Conservation (phyloP, 2,888 invertebrate genomes). For the Quadroppia sp. region DNA sequence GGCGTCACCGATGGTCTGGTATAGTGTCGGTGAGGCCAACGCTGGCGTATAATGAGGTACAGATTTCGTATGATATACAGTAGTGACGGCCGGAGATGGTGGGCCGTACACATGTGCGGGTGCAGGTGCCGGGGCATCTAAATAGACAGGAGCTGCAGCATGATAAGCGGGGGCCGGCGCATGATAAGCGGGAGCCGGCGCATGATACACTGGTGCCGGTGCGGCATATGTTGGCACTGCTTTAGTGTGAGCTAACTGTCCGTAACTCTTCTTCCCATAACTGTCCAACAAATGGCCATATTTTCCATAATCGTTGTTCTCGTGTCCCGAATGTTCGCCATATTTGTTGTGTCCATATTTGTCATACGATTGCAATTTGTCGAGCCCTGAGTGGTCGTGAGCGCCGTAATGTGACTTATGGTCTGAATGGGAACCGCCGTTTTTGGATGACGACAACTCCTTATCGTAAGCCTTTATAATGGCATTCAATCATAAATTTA, state of each 20-base stretch:
- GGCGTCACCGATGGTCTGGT: not conserved
- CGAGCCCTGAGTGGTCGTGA: constrained; percentile 13
- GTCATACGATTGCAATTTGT: not conserved
- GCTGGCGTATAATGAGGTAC: not conserved
- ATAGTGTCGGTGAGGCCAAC: not conserved
- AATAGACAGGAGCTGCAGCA: not conserved
- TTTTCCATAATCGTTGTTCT: constrained; percentile 35
- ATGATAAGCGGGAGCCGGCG: not conserved
- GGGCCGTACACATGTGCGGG: not conserved
- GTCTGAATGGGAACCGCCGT: constrained; percentile 20
- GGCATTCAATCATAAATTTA: not conserved
- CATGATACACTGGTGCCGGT: not conserved
- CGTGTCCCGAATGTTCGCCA: constrained; percentile 29
- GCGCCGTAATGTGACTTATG: constrained; percentile 38
- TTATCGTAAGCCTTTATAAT: constrained; percentile 39
- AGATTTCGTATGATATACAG: constrained; percentile 22
- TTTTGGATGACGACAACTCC: constrained; percentile 30
- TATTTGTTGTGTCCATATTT: constrained; percentile 39
- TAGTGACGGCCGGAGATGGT: not conserved
- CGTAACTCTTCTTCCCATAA: constrained; percentile 27
- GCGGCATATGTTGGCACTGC: constrained; percentile 4
- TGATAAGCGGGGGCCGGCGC: not conserved
- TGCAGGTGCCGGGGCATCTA: not conserved
- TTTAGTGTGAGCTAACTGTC: not conserved
- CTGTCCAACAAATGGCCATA: constrained; percentile 33